These are phyloP conservation scores for Acarapis woodi DNA, from an alignment of 1,140 invertebrate genomes.

Conservation along the genomic window DNA sequence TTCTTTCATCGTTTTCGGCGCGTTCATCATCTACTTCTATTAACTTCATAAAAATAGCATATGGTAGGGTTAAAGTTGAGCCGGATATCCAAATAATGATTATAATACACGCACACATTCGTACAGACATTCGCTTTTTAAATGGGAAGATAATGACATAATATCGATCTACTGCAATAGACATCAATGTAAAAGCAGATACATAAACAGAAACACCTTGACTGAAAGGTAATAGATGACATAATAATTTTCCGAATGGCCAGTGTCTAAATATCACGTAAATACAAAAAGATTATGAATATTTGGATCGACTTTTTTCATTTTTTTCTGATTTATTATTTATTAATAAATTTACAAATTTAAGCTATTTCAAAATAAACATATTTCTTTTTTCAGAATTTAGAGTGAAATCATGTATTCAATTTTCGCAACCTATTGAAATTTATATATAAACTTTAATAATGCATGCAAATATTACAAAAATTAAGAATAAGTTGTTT, in stretches of 20 bases:
- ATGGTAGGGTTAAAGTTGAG: slow-evolving; percentile 55
- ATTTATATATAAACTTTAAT: too few relatives aligned
- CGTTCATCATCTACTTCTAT: slow-evolving; percentile 28
- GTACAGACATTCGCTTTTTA: slow-evolving; percentile 55
- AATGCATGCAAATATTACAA: too few relatives aligned
- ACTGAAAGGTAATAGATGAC: slow-evolving; percentile 69
- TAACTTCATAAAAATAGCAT: slow-evolving; percentile 45
- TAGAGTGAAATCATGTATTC: too few relatives aligned
- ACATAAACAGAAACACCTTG: slow-evolving; percentile 82
- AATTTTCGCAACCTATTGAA: too few relatives aligned
- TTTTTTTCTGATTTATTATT: too few relatives aligned
- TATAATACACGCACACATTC: slow-evolving; percentile 50
- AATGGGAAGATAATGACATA: slow-evolving; percentile 92
- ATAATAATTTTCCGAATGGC: slow-evolving; percentile 59
- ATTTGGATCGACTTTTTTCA: too few relatives aligned
- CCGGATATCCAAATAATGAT: slow-evolving; percentile 65
- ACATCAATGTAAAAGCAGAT: slow-evolving; percentile 74
- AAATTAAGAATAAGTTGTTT: too few relatives aligned
- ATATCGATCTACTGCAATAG: slow-evolving; percentile 83
- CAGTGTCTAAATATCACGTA: too few relatives aligned
- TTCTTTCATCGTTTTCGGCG: neutral
- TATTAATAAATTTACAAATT: too few relatives aligned
- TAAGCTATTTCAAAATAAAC: too few relatives aligned
- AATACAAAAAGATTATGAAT: too few relatives aligned
- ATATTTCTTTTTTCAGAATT: too few relatives aligned